Conservation (phyloP, 2,888 invertebrate genomes). For the Tholera decimalis region DNA sequence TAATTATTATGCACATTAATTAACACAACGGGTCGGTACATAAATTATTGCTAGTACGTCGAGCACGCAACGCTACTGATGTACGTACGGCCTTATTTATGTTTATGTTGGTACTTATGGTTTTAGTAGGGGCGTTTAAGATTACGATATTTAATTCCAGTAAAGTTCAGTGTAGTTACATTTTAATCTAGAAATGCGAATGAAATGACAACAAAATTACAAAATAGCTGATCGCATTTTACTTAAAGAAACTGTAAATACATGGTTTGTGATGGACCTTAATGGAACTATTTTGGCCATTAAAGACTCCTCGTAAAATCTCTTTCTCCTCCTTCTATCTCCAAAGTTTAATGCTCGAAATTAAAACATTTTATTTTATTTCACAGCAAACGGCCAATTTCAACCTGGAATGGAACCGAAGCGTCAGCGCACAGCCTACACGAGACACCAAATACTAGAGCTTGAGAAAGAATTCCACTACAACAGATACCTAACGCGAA, state of each 20-base stretch:
- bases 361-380: slow-evolving; percentile 73
- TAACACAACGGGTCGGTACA: slow-evolving; percentile 79
- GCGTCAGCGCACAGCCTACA: slow-evolving; percentile 99
- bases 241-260: too few species aligned
- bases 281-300: too few species aligned
- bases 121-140: slow-evolving; percentile 27
- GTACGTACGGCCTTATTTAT: slow-evolving; percentile 59
- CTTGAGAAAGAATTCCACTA: slow-evolving; percentile 99
- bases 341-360: not conserved
- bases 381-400: slow-evolving; percentile 96
- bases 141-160: not conserved
- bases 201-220: too few species aligned
- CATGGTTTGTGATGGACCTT: too few species aligned
- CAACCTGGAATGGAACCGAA: slow-evolving; percentile 99
- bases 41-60: slow-evolving; percentile 81
- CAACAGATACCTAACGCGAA: slow-evolving; percentile 98
- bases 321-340: not conserved
- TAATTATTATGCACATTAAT: slow-evolving; percentile 91
- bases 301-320: too few species aligned
- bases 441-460: slow-evolving; percentile 99
- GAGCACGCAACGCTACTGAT: slow-evolving; percentile 79
- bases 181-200: slow-evolving; percentile 1
- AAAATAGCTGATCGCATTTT: too few species aligned
- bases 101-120: slow-evolving; percentile 23
- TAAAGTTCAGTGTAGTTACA: not conserved